Evolutionary conservation across 2,888 invertebrate genomes (phyloP), one percentile per base, ranked within the genome.

Genomic region (Petrophora chlorosata): DNA sequence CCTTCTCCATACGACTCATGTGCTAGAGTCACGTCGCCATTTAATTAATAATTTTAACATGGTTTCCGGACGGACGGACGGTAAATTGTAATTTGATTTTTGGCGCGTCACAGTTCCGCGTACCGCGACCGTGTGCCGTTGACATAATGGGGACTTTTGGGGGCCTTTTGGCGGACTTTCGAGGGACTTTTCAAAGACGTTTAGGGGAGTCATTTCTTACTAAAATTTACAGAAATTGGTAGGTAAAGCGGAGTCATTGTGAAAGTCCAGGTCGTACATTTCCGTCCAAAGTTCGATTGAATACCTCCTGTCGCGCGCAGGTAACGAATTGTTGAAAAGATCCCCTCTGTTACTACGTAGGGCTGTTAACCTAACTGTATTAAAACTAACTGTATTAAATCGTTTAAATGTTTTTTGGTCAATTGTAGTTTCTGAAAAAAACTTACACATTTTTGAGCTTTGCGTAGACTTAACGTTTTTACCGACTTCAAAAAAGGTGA

Each of bases 271-370:
- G 56, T 23, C 34, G 55, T 53, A 70, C 62, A 62, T 60, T 62
- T 65, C 58, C 53, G 59, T 62, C 61, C 54, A 58, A 59, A 68
- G 65, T 57, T 60, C 65, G 63, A 71, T 67, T 69, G 68, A 67
- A 67, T 64, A 63, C 61, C 59, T 58, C 57, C 61, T 62, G 50
- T 46, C 49, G 58, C 61, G 61, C 59, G 63, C 54, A 63, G 63
- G 67, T 62, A 67, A 68, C 70, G 70, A 70, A 70, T 71, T 65
- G 68, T 59, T 62, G 59, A 65, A 61, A 49, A 42, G 34, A n/a
- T n/a, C n/a, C n/a, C n/a, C n/a, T n/a, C n/a, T n/a, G n/a, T n/a
- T n/a, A n/a, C n/a, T n/a, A n/a, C n/a, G n/a, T n/a, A n/a, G n/a
- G n/a, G n/a, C n/a, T n/a, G n/a, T n/a, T n/a, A n/a, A n/a, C n/a